Evolutionary conservation across 1,140 invertebrate species (phyloP), one percentile per base, ranked within the genome.

Genomic region (Anoplophora glabripennis): DNA sequence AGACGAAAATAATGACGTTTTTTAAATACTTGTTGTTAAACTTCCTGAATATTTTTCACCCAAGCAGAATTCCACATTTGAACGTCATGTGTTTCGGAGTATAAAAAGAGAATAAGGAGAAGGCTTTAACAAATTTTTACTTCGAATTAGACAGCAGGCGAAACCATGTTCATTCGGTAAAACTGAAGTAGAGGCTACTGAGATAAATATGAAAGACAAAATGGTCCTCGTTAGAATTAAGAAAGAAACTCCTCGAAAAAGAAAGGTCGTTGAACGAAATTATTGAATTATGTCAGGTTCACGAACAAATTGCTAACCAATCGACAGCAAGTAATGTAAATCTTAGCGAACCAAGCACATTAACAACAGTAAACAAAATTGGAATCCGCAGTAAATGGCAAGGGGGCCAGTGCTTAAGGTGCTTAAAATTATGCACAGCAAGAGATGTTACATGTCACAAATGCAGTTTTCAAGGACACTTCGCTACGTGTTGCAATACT

Each of bases 71-170:
- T 52, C 49, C 7, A 28, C 21, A 2, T 28, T 28, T 53, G 71
- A 75, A 40, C 59, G 70, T 10, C 68, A 72, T 34, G 35, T 72
- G 10, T 72, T 75, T 64, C 57, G 69, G 9, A 33, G 38, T 9
- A 36, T 75, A 37, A 52, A 45, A 11, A 64, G 67, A 52, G 64
- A 57, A 37, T 53, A 63, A 5, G 52, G 42, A 14, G 57, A 59
- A 38, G 56, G 17, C n/a, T 57, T 70, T 7, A 54, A 45, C 7
- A 61, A 70, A 40, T 73, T 63, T 59, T 18, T 71, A 1, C 54
- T 67, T 15, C 52, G 66, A 41, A 17, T 69, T 11, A 38, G 71
- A 37, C 56, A 68, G 35, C 72, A 75, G 53, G 63, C 69, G 10
- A 64, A 47, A 33, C 63, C 69, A 46, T 73, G 71, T 54, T 52